Evolutionary conservation across 2,797 vertebrate genomes (phyloP).

Genomic region (Neopelma chrysocephalum): DNA sequence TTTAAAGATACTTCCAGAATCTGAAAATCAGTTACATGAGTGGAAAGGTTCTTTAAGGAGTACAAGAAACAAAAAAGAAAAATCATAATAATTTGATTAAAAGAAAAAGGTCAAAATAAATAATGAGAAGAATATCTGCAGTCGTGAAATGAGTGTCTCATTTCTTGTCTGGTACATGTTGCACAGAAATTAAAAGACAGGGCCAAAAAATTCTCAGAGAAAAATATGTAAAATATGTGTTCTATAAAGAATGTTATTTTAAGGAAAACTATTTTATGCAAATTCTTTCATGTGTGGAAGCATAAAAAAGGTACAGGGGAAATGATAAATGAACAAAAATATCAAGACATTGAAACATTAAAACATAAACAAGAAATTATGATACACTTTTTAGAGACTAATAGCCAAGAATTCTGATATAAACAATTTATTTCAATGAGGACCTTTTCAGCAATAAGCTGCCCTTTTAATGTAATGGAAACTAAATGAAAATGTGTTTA

Average conservation of each 20-base stretch:
- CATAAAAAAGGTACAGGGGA: neutral
- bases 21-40: neutral
- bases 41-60: neutral
- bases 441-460: neutral
- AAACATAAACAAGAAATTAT: neutral
- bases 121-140: neutral
- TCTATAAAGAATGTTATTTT: neutral
- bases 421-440: neutral
- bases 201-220: neutral
- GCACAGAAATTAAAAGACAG: neutral
- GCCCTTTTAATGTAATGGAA: neutral
- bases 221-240: conserved; percentile 1
- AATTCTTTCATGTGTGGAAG: neutral
- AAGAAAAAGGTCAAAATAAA: conserved; percentile 16
- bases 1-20: neutral
- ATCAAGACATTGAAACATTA: neutral
- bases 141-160: neutral
- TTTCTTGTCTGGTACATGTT: conserved; percentile 11
- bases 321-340: neutral
- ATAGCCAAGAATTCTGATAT: neutral
- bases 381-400: neutral
- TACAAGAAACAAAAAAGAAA: neutral
- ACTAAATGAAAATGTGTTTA: neutral
- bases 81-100: neutral
- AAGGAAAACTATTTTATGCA: neutral